A percentile compares a stretch with the other conserved stretches of the same genome.
These are phyloP conservation scores for Theristicus caerulescens DNA, from an alignment of 2,113 vertebrate species.

Conservation along the genomic window DNA sequence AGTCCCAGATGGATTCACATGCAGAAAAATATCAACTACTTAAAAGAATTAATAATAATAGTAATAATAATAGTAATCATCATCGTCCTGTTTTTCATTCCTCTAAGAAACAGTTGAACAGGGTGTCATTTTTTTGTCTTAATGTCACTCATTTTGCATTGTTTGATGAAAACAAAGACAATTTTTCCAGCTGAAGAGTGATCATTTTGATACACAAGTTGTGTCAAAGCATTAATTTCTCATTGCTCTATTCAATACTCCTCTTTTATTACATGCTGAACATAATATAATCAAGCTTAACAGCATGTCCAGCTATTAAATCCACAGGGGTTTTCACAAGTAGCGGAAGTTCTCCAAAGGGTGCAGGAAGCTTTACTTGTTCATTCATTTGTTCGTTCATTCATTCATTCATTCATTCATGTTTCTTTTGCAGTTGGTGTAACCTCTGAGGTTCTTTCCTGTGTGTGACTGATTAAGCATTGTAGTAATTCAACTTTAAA, in stretches of 20 bases:
- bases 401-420: background rate
- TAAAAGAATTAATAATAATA: background rate
- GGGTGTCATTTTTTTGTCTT: background rate
- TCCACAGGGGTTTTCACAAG: background rate
- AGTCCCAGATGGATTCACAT: background rate
- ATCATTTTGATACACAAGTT: background rate
- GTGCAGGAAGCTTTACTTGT: background rate
- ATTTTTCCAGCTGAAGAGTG: background rate
- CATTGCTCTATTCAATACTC: background rate
- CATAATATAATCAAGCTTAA: background rate
- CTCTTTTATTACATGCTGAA: background rate
- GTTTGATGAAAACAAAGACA: background rate
- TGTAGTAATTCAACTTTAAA: background rate
- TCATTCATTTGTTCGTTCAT: background rate
- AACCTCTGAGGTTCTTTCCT: background rate
- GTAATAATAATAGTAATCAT: background rate
- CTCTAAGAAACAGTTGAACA: background rate
- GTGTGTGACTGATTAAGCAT: background rate
- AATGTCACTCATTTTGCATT: background rate
- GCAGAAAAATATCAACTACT: background rate
- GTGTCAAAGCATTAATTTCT: background rate
- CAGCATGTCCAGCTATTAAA: background rate
- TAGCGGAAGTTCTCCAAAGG: background rate
- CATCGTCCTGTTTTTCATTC: background rate
- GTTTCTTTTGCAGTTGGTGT: background rate